These are phyloP conservation scores for Cavia porcellus DNA, from an alignment of 2,113 vertebrate species.

Conservation along the genomic window DNA sequence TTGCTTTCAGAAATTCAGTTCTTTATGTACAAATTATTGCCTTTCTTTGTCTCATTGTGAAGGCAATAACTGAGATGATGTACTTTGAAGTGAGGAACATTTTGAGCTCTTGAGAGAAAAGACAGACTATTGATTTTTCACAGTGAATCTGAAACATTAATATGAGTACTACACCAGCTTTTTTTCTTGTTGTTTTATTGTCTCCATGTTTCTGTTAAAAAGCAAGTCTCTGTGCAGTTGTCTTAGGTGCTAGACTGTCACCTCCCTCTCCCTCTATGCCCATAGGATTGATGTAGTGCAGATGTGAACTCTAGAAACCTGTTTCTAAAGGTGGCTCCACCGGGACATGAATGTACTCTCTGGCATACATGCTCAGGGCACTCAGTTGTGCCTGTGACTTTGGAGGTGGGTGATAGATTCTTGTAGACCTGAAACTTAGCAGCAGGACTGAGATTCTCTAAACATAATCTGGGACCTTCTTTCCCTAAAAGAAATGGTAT, in stretches of 20 bases:
- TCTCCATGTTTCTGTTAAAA: not conserved
- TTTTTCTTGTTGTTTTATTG: not conserved
- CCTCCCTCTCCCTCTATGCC: not conserved
- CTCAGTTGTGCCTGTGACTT: not conserved
- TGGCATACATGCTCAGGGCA: not conserved
- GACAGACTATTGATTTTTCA: conserved; percentile 49
- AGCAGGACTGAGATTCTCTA: not conserved
- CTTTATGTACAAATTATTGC: not conserved
- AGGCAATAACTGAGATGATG: conserved; percentile 30
- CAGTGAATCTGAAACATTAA: conserved; percentile 29
- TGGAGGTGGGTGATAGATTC: not conserved
- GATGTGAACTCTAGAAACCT: not conserved
- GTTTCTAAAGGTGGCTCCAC: not conserved
- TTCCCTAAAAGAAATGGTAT: not conserved
- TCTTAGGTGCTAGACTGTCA: not conserved
- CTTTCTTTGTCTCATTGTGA: conserved; percentile 32
- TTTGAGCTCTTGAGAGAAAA: conserved; percentile 58
- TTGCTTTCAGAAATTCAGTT: conserved; percentile 45
- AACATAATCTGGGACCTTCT: not conserved
- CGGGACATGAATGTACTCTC: not conserved
- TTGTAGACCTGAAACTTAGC: not conserved
- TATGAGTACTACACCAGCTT: not conserved
- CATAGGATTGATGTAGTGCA: not conserved
- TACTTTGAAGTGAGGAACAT: conserved; percentile 52
- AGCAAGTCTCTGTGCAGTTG: not conserved